Evolutionary conservation across 2,113 vertebrate genomes (phyloP).

Genomic region (Leptosomus discolor): DNA sequence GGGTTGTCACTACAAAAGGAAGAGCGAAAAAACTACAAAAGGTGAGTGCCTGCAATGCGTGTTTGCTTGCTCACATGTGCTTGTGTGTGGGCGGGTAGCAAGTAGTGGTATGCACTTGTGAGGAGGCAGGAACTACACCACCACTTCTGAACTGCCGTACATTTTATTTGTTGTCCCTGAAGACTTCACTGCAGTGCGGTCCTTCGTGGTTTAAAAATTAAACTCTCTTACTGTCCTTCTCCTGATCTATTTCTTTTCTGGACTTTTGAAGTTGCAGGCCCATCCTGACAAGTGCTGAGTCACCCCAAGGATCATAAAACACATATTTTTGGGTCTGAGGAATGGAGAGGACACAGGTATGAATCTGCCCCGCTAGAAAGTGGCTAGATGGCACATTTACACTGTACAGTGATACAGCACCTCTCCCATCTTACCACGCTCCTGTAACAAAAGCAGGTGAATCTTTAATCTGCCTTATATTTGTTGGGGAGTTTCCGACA

Average conservation of each 20-base stretch:
- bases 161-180: neutral
- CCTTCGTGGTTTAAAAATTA: neutral
- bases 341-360: neutral
- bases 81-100: neutral
- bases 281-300: neutral
- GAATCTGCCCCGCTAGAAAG: neutral
- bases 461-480: neutral
- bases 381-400: neutral
- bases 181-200: rapidly evolving
- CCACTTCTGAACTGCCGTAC: neutral
- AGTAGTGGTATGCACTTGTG: neutral
- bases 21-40: no score
- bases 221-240: neutral
- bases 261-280: neutral
- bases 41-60: rapidly evolving
- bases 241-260: neutral
- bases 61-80: neutral
- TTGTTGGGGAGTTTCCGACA: rapidly evolving
- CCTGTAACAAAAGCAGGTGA: neutral
- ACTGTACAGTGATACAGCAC: no score
- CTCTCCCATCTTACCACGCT: neutral
- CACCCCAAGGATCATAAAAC: rapidly evolving
- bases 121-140: neutral
- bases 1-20: neutral
- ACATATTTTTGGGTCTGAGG: neutral